Evolutionary conservation across 2,888 invertebrate genomes (phyloP).

Genomic region (Drosophila kambysellisi): DNA sequence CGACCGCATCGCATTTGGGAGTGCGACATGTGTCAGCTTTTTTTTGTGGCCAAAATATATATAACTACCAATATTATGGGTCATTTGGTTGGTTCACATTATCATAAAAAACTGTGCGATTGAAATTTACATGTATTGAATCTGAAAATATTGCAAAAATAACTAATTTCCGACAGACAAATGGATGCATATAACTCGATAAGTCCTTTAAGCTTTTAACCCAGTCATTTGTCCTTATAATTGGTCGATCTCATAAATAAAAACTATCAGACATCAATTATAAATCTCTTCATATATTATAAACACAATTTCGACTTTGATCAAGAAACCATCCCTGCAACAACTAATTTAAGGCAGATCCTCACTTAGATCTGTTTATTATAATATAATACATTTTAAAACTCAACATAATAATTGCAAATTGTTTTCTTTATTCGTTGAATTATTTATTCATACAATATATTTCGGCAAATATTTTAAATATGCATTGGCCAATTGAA

Average conservation of each 20-base stretch:
- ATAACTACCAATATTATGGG: neutral
- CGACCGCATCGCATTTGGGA: conserved; percentile 7
- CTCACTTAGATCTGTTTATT: too few species aligned
- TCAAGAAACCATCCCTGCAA: neutral
- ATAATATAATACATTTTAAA: neutral
- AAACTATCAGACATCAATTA: too few species aligned
- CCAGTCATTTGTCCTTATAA: neutral
- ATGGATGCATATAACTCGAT: neutral
- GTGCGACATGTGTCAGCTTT: conserved; percentile 11
- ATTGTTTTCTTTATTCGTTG: conserved; percentile 9
- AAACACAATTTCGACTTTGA: neutral
- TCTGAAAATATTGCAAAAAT: neutral
- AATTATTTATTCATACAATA: conserved; percentile 25
- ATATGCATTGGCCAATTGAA: conserved; percentile 25
- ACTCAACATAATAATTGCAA: neutral
- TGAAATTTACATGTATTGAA: neutral
- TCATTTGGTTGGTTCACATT: conserved; percentile 13
- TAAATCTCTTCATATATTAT: too few species aligned
- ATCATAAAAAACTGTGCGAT: conserved; percentile 1
- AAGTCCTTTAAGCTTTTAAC: neutral
- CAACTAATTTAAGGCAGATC: neutral
- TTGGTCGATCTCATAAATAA: neutral
- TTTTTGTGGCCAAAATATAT: neutral
- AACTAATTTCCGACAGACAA: neutral
- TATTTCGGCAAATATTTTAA: conserved; percentile 22